A percentile compares a stretch with the other conserved stretches of the same genome.
Evolutionary conservation across 2,113 vertebrate genomes (phyloP).

Genomic region (Canis aureus): DNA sequence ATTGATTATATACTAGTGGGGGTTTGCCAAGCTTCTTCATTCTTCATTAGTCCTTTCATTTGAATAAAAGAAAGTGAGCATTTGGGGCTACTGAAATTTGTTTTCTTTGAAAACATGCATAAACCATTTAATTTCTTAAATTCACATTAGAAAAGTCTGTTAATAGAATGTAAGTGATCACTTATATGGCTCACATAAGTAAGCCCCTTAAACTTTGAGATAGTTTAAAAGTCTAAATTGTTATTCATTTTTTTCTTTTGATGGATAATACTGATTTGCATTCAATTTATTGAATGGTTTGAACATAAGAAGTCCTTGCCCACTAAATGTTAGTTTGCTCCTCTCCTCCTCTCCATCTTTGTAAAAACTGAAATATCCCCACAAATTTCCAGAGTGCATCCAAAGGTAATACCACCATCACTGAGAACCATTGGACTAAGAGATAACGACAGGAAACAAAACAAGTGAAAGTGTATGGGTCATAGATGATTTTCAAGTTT

Average conservation of each 20-base stretch:
- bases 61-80: neutral
- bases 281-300: neutral
- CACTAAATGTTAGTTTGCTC: neutral
- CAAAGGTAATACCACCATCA: neutral
- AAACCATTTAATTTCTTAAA: neutral
- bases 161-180: neutral
- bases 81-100: neutral
- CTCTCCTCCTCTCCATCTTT: neutral
- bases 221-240: neutral
- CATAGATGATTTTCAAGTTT: slow-evolving; percentile 26
- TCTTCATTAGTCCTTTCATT: neutral
- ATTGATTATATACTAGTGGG: neutral
- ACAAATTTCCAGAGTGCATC: neutral
- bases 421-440: neutral
- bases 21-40: neutral
- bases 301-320: neutral
- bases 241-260: neutral
- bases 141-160: neutral
- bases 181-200: neutral
- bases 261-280: neutral
- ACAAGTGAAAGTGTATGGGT: neutral
- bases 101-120: slow-evolving; percentile 22
- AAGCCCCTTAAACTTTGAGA: neutral
- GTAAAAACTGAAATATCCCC: neutral
- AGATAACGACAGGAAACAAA: neutral